phyloP scores from a whole-genome alignment of 2,888 invertebrate species.

The Uloborus plumipes region DNA sequence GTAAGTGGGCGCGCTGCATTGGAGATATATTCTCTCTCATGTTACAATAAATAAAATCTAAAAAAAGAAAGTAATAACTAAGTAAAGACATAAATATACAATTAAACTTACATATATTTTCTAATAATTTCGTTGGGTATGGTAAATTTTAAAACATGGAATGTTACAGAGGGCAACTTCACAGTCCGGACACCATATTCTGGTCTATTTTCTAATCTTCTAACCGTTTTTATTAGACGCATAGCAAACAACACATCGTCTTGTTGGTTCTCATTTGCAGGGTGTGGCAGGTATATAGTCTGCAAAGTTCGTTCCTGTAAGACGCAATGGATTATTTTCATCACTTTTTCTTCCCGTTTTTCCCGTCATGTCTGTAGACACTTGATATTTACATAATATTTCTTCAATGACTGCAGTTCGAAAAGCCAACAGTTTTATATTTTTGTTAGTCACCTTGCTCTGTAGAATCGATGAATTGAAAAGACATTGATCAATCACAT shows the following conservation, averaged over 20 bases:
- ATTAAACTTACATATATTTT: too few species aligned
- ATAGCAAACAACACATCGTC: constrained; percentile 5
- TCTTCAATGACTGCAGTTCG: background rate
- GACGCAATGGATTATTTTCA: background rate
- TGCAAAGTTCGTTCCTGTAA: background rate
- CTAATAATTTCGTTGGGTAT: too few species aligned
- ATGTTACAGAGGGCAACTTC: background rate
- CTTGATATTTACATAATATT: constrained; percentile 2
- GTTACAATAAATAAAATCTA: too few species aligned
- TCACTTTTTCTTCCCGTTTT: background rate
- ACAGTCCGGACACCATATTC: constrained; percentile 1
- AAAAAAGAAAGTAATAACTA: too few species aligned
- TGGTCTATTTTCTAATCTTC: background rate
- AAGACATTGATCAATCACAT: background rate
- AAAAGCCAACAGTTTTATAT: background rate
- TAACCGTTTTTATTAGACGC: background rate
- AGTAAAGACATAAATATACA: too few species aligned
- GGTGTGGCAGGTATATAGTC: background rate
- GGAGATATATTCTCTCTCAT: too few species aligned
- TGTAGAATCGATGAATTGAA: background rate
- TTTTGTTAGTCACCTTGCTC: background rate
- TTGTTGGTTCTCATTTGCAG: background rate
- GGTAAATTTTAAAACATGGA: too few species aligned
- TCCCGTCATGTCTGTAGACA: background rate
- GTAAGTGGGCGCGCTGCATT: too few species aligned